Conservation (phyloP, 2,797 vertebrate species). For the Melanitta fusca region DNA sequence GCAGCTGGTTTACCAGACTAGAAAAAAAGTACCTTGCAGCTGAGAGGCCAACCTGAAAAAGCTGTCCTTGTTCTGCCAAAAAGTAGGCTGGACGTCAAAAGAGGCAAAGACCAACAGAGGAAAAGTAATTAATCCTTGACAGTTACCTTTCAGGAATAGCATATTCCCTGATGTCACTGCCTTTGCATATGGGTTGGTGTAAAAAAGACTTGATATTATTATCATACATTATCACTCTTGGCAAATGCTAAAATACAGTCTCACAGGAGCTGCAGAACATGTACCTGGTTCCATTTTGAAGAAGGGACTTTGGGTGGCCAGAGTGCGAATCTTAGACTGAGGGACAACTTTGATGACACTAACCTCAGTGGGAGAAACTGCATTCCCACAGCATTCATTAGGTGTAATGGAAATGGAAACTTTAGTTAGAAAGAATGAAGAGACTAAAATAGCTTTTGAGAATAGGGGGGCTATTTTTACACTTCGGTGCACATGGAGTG, state of each 20-base stretch:
- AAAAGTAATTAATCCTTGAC: slow-evolving; percentile 42
- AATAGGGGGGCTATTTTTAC: slow-evolving; percentile 69
- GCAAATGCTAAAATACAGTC: slow-evolving; percentile 28
- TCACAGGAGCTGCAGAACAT: slow-evolving; percentile 10
- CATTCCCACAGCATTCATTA: slow-evolving; percentile 61
- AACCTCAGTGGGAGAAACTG: not conserved
- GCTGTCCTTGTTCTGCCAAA: not conserved
- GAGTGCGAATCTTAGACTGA: not conserved
- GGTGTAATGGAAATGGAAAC: slow-evolving; percentile 65
- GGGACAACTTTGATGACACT: slow-evolving; percentile 46
- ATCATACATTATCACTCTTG: not conserved
- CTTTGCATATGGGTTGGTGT: not conserved
- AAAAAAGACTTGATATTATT: not conserved
- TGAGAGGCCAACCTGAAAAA: not conserved
- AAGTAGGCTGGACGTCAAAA: slow-evolving; percentile 30
- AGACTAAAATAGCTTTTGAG: slow-evolving; percentile 59
- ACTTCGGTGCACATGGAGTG: slow-evolving; percentile 36
- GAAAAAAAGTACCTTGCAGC: not conserved
- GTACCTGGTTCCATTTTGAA: slow-evolving; percentile 41
- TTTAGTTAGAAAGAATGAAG: slow-evolving; percentile 47
- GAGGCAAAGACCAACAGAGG: not conserved
- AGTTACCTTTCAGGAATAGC: not conserved
- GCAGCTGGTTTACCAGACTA: not conserved
- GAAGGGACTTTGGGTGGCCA: slow-evolving; percentile 1
- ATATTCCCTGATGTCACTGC: not conserved